These are phyloP conservation scores for Neoaliturus tenellus DNA, from an alignment of 2,888 invertebrate species.

Conservation along the genomic window DNA sequence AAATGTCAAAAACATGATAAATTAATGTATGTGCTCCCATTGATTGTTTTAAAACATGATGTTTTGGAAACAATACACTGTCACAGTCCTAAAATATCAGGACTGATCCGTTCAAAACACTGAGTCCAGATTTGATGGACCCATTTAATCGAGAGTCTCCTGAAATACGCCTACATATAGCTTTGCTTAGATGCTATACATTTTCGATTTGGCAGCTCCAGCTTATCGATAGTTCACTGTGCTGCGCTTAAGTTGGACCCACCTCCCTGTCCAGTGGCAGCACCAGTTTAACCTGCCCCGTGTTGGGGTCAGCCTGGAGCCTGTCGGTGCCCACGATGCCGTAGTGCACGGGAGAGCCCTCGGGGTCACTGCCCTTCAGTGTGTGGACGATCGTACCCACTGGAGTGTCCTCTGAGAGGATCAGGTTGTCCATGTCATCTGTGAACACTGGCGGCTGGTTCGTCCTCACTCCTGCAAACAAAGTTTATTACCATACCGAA, in stretches of 20 bases:
- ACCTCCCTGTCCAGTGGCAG: slow-evolving; percentile 91
- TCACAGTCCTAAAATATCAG: no score
- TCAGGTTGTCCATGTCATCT: slow-evolving; percentile 85
- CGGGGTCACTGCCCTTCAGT: slow-evolving; percentile 88
- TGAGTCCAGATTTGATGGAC: no score
- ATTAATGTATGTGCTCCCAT: no score
- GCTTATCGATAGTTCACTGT: no score
- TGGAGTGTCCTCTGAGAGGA: slow-evolving; percentile 86
- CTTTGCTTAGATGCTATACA: no score
- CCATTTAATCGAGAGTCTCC: no score
- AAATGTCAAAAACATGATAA: no score
- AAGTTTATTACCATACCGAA: not conserved
- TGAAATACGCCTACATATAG: no score
- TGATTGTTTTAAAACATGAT: no score
- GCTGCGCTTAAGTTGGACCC: slow-evolving; percentile 66
- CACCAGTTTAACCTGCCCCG: slow-evolving; percentile 87
- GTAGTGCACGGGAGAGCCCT: slow-evolving; percentile 83
- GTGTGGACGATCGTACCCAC: slow-evolving; percentile 87
- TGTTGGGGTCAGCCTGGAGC: slow-evolving; percentile 84
- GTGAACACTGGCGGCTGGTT: slow-evolving; percentile 85
- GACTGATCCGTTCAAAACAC: no score
- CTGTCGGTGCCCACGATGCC: slow-evolving; percentile 89
- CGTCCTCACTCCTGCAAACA: slow-evolving; percentile 65
- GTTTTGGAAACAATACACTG: no score
- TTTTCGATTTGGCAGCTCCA: no score